These are phyloP conservation scores for Caranx melampygus DNA, from an alignment of 2,113 vertebrate species.

Conservation along the genomic window DNA sequence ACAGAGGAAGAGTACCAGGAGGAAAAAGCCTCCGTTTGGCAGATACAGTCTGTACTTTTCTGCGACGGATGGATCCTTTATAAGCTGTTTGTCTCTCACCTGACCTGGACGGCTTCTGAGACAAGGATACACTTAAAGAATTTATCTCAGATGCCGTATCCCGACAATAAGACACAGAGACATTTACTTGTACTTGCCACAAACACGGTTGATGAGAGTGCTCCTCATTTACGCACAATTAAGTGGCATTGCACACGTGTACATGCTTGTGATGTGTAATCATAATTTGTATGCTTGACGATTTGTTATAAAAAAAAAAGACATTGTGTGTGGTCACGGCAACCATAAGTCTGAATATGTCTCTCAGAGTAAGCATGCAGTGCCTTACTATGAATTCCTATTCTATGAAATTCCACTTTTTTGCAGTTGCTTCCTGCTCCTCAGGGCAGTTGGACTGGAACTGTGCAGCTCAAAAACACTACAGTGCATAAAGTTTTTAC, in stretches of 20 bases:
- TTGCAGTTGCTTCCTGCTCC: slow-evolving; percentile 45
- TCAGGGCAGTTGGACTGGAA: slow-evolving; percentile 28
- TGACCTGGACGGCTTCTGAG: slow-evolving; percentile 24
- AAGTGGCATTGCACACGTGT: slow-evolving; percentile 66
- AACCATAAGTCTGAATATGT: slow-evolving; percentile 37
- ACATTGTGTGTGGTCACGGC: slow-evolving; percentile 26
- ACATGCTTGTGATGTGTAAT: slow-evolving; percentile 61
- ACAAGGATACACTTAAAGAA: slow-evolving; percentile 41
- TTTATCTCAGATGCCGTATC: slow-evolving; percentile 40
- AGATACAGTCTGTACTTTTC: slow-evolving; percentile 44
- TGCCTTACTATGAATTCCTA: slow-evolving; percentile 57
- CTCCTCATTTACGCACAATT: slow-evolving; percentile 71
- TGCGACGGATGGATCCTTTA: slow-evolving; percentile 57
- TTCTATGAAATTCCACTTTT: slow-evolving; percentile 48
- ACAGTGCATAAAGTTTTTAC: slow-evolving; percentile 36
- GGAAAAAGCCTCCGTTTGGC: slow-evolving; percentile 29
- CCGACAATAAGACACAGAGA: slow-evolving; percentile 32
- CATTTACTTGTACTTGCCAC: slow-evolving; percentile 36
- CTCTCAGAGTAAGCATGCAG: slow-evolving; percentile 43
- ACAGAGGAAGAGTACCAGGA: slow-evolving; percentile 55
- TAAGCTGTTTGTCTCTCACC: slow-evolving; percentile 59
- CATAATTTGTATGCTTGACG: slow-evolving; percentile 53
- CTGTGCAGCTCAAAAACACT: slow-evolving; percentile 60
- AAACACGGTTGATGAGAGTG: slow-evolving; percentile 32
- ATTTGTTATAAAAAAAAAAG: slow-evolving; percentile 34